Evolutionary conservation across 2,888 invertebrate genomes (phyloP), one percentile per base, ranked within the genome.

Genomic region (Eumacrocentrus americanus): DNA sequence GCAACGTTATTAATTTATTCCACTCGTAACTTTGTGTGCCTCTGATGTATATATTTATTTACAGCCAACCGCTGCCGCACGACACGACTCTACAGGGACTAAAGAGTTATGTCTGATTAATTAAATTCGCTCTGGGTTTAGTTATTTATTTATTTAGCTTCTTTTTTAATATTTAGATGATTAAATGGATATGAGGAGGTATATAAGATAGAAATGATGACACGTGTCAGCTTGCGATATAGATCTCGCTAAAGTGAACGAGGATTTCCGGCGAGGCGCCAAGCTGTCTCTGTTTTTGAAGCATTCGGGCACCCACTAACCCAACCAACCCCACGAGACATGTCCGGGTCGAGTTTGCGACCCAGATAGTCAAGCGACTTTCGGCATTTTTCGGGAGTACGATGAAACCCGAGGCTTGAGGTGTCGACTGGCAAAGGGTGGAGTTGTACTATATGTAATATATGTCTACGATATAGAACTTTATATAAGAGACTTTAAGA

Each of bases 281-380:
- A 58, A 58, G 20, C 35, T 22, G 58, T 52, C 58, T 52, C 37
- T 38, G 16, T 25, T 44, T 44, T 52, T 42, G 42, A 52, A 48
- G 44, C 44, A 37, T 51, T 35, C 44, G 46, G 58, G 18, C 58
- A 29, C 44, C 12, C 9, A 11, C 20, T 22, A 11, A 20, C 38
- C 38, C 20, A 18, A 11, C 20, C 34, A 11, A 20, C 38, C 38
- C 20, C 51, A 38, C 20, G 35, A 52, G 23, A 14, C 12, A 18
- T 51, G 46, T 46, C 60, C 65, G 62, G 68, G 63, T 68, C 58
- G 66, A 58, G 57, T 67, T 62, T 57, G 63, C 64, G 70, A 71
- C 69, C 71, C 60, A 68, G 63, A 68, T 70, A 58, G 55, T 37
- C 42, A 34, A 60, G 58, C 40, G 60, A 62, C 60, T 66, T 60